Conservation (phyloP, 2,888 invertebrate species). For the Polydrusus tereticollis region DNA sequence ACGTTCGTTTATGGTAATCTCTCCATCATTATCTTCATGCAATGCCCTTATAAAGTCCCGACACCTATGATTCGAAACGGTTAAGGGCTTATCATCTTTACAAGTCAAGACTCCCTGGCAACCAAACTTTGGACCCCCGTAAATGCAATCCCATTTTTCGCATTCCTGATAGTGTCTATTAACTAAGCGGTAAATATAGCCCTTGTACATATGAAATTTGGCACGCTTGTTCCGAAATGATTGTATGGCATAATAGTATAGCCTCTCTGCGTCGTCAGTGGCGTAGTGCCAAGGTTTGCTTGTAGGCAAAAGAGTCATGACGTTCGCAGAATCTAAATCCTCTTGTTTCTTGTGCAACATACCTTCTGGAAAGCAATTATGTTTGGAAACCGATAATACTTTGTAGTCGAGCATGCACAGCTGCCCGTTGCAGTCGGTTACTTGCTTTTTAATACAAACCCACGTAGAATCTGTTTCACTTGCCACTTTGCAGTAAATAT, state of each 20-base stretch:
- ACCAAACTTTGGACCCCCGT: neutral
- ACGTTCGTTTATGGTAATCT: neutral
- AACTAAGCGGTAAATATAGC: neutral
- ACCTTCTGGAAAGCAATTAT: neutral
- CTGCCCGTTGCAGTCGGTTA: neutral
- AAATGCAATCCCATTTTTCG: neutral
- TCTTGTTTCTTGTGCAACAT: neutral
- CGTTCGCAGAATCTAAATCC: neutral
- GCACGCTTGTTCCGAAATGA: neutral
- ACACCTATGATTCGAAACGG: slow-evolving; percentile 6
- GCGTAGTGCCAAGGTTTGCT: neutral
- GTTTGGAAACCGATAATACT: neutral
- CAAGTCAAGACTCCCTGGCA: neutral
- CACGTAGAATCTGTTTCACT: neutral
- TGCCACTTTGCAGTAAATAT: neutral
- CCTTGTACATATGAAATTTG: neutral
- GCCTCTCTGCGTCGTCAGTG: neutral
- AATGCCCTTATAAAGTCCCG: neutral
- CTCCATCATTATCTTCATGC: neutral
- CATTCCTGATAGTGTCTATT: neutral
- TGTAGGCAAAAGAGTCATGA: neutral
- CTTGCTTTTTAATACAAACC: neutral
- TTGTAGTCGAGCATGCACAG: neutral
- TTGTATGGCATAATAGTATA: neutral
- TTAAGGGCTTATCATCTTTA: neutral